These are phyloP conservation scores for Nasonia oneida DNA, from an alignment of 2,888 invertebrate genomes.

Conservation along the genomic window DNA sequence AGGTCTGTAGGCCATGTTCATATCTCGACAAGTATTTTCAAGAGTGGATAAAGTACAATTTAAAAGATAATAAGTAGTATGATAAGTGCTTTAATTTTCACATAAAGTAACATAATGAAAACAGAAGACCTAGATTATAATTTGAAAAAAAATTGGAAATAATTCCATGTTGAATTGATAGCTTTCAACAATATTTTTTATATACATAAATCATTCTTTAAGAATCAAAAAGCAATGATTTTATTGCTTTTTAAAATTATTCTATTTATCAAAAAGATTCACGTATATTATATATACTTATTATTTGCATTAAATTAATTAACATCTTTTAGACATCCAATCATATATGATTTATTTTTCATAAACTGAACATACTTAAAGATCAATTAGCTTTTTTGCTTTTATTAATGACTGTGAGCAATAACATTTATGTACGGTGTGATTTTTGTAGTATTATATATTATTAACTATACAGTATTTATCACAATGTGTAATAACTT, in stretches of 20 bases:
- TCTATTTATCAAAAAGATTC: background rate
- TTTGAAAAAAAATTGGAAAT: conserved; percentile 47
- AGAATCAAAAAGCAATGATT: background rate
- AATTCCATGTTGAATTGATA: conserved; percentile 26
- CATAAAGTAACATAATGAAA: conserved; percentile 38
- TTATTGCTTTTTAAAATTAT: conserved; percentile 5
- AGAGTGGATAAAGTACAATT: conserved; percentile 62
- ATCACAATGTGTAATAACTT: conserved; percentile 59
- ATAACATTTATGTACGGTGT: conserved; percentile 47
- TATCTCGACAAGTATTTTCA: conserved; percentile 62
- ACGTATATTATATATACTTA: conserved; percentile 15
- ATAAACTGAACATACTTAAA: background rate
- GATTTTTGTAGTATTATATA: conserved; percentile 55
- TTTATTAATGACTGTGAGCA: conserved; percentile 39
- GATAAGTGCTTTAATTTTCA: conserved; percentile 49
- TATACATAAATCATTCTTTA: conserved; percentile 42
- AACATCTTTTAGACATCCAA: background rate
- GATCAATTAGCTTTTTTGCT: conserved; percentile 35
- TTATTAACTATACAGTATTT: conserved; percentile 58
- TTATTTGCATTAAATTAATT: conserved; percentile 18
- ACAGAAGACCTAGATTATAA: conserved; percentile 36
- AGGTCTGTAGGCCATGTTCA: conserved; percentile 60
- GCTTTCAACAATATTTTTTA: conserved; percentile 58
- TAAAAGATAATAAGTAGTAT: conserved; percentile 54
- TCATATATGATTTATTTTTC: conserved; percentile 29